These are phyloP conservation scores for Aphyosemion australe DNA, from an alignment of 2,113 vertebrate genomes.

Conservation along the genomic window DNA sequence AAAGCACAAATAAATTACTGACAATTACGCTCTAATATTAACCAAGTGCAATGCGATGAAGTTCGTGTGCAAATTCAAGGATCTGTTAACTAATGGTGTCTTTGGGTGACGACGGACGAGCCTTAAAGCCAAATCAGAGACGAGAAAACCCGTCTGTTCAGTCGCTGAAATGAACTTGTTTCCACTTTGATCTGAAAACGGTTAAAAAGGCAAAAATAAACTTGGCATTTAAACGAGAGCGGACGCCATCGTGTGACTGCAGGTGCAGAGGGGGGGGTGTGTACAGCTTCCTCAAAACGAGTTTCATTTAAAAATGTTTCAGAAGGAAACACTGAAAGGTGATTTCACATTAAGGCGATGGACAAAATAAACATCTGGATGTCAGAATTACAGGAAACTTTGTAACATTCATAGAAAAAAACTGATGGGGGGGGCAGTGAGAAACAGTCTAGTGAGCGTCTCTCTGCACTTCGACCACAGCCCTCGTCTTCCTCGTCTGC, in stretches of 20 bases:
- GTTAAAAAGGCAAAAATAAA: constrained; percentile 75
- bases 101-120: constrained; percentile 51
- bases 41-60: constrained; percentile 46
- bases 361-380: constrained; percentile 35
- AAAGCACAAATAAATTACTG: constrained; percentile 2
- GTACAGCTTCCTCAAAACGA: constrained; percentile 22
- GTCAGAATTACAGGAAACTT: constrained; percentile 29
- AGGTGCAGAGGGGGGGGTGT: constrained; percentile 18
- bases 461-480: constrained; percentile 29
- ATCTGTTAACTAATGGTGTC: constrained; percentile 28
- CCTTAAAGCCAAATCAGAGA: constrained; percentile 19
- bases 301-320: constrained; percentile 52
- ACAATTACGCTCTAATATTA: neutral
- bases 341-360: constrained; percentile 69
- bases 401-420: neutral
- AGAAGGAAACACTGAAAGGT: constrained; percentile 62
- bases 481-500: constrained; percentile 34
- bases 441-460: constrained; percentile 39
- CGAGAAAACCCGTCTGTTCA: constrained; percentile 12
- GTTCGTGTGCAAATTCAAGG: constrained; percentile 47
- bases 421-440: constrained; percentile 11
- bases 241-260: constrained; percentile 49
- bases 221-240: constrained; percentile 62
- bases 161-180: neutral
- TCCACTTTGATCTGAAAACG: constrained; percentile 6